These are phyloP conservation scores for Philonicus albiceps DNA, from an alignment of 2,888 invertebrate species.

Conservation along the genomic window DNA sequence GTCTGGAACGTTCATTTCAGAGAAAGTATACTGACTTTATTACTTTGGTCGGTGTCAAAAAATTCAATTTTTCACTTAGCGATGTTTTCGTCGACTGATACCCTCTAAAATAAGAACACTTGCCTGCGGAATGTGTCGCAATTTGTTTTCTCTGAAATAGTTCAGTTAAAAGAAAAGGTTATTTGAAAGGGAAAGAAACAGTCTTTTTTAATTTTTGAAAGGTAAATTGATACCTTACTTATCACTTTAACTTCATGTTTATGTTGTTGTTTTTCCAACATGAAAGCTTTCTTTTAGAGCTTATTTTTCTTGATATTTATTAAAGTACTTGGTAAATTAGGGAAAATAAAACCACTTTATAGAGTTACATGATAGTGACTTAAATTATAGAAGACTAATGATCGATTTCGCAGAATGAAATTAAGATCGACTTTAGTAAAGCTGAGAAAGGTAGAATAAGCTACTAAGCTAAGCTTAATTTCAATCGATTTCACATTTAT, in stretches of 20 bases:
- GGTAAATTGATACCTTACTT: not conserved
- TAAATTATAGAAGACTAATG: no score
- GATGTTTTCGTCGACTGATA: not conserved
- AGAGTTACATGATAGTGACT: no score
- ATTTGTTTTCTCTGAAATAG: not conserved
- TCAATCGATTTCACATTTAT: no score
- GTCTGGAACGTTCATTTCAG: not conserved
- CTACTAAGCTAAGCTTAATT: no score
- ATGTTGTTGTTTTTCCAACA: not conserved
- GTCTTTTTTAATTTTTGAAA: not conserved
- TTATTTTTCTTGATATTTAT: not conserved
- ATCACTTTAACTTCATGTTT: not conserved
- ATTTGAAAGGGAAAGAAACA: not conserved
- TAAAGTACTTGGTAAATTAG: not conserved
- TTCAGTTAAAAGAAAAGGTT: not conserved
- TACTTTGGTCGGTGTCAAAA: not conserved
- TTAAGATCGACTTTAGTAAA: no score
- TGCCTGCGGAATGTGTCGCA: not conserved
- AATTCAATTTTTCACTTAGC: not conserved
- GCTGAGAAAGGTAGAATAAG: no score
- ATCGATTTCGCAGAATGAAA: no score
- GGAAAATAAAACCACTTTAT: not conserved
- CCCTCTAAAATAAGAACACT: not conserved
- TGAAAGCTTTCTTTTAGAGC: not conserved
- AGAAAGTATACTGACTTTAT: not conserved